Evolutionary conservation across 2,113 vertebrate genomes (phyloP).

Genomic region (Pampusana beccarii): DNA sequence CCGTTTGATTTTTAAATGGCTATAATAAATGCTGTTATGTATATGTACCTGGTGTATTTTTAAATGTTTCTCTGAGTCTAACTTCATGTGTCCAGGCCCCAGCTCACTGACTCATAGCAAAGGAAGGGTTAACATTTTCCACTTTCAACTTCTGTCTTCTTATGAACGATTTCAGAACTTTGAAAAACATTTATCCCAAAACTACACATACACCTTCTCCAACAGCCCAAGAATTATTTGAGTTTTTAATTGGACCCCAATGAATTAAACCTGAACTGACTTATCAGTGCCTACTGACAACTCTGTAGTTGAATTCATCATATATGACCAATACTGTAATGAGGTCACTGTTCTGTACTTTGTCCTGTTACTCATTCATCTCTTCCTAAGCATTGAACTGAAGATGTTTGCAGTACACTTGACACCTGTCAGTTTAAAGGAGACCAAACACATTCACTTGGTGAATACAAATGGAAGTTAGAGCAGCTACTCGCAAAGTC

Average conservation of each 20-base stretch:
- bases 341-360: background rate
- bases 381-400: background rate
- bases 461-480: background rate
- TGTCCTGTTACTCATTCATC: background rate
- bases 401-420: background rate
- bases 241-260: background rate
- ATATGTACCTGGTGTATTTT: background rate
- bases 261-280: background rate
- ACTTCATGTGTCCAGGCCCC: background rate
- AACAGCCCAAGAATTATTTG: background rate
- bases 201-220: background rate
- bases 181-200: background rate
- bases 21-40: background rate
- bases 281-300: background rate
- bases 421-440: background rate
- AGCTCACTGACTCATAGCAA: background rate
- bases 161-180: background rate
- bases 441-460: background rate
- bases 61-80: background rate
- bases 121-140: background rate
- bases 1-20: background rate
- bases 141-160: background rate
- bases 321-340: background rate
- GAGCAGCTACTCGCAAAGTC: background rate
- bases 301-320: background rate